phyloP scores from a whole-genome alignment of 2,113 vertebrate species.

The Erythrolamprus reginae region DNA sequence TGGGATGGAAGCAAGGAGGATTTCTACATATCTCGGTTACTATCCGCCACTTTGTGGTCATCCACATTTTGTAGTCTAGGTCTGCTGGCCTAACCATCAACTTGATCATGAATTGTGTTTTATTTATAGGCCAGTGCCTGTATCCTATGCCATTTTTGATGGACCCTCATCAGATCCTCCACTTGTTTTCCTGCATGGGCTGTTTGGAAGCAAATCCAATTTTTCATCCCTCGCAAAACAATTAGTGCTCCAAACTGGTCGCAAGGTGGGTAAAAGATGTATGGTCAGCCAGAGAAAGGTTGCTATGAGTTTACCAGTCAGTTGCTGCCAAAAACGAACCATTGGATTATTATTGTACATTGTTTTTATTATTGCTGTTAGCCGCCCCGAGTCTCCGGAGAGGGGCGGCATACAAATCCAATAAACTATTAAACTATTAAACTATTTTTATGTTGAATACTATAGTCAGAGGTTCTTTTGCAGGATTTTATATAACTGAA shows the following conservation, averaged over 20 bases:
- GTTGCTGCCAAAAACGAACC: background rate
- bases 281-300: fast-evolving
- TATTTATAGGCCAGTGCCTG: conserved; percentile 66
- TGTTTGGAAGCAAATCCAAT: conserved; percentile 88
- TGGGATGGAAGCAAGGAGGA: background rate
- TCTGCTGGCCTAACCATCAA: background rate
- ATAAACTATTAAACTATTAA: too few species aligned
- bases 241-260: conserved; percentile 78
- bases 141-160: conserved; percentile 73
- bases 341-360: too few species aligned
- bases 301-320: background rate
- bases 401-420: too few species aligned
- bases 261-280: conserved; percentile 72
- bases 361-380: too few species aligned
- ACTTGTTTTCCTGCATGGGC: conserved; percentile 87
- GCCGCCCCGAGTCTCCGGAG: too few species aligned
- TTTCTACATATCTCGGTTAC: background rate
- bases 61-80: background rate
- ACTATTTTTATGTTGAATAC: background rate
- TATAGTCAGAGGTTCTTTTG: background rate
- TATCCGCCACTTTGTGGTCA: background rate
- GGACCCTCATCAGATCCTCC: conserved; percentile 69
- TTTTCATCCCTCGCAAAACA: conserved; percentile 83
- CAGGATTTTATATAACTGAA: background rate
- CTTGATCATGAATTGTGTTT: background rate